phyloP scores from a whole-genome alignment of 2,888 invertebrate genomes.

The Cecidostiba fungosa region DNA sequence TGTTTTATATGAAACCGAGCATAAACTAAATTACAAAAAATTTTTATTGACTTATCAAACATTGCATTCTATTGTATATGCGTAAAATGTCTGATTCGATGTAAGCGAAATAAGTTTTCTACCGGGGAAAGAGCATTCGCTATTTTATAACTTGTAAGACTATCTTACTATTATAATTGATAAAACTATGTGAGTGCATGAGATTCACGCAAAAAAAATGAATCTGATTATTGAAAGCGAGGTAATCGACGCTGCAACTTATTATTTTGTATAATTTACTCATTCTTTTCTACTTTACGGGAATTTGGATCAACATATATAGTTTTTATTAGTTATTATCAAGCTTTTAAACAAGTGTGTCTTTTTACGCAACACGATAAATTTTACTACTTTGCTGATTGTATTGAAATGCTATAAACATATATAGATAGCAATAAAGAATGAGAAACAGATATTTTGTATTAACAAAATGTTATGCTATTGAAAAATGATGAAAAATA shows the following conservation, averaged over 20 bases:
- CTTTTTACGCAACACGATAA: conserved; percentile 10
- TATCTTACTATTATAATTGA: not conserved
- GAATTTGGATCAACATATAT: conserved; percentile 38
- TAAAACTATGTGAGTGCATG: not conserved
- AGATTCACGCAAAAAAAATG: conserved; percentile 9
- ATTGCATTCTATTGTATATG: not conserved
- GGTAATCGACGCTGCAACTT: not conserved
- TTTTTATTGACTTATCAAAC: not conserved
- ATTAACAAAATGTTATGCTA: not conserved
- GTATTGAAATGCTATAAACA: not conserved
- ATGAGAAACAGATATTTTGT: conserved; percentile 30
- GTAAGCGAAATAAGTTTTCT: not conserved
- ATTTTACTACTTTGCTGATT: conserved; percentile 27
- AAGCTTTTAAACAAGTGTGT: conserved; percentile 18
- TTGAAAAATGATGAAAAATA: not conserved
- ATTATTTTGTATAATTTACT: conserved; percentile 34
- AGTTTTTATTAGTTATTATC: conserved; percentile 35
- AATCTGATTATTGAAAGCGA: conserved; percentile 21
- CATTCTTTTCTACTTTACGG: conserved; percentile 30
- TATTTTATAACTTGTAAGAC: not conserved
- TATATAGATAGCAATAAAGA: conserved; percentile 7
- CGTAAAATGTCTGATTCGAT: not conserved
- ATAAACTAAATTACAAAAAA: not conserved
- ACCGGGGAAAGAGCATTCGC: not conserved
- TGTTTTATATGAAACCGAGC: not conserved